phyloP scores from a whole-genome alignment of 2,113 vertebrate species.

The Miniopterus natalensis region DNA sequence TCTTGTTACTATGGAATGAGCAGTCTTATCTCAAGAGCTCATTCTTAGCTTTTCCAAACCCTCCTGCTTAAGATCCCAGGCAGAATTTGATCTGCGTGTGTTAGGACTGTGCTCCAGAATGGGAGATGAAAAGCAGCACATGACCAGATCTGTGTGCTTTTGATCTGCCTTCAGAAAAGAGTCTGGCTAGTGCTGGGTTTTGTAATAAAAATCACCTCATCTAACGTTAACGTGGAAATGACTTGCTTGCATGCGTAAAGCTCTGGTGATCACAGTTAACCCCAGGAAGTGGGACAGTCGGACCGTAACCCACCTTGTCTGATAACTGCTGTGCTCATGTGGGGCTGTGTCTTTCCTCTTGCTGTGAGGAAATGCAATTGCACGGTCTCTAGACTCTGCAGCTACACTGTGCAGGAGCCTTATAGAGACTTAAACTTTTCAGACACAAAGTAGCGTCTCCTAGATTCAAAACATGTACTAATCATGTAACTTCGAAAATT shows the following conservation, averaged over 20 bases:
- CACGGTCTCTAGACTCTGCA: neutral
- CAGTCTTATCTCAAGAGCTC: neutral
- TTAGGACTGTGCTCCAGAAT: neutral
- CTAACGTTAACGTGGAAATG: conserved; percentile 45
- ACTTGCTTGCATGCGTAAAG: conserved; percentile 28
- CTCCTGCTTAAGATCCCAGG: neutral
- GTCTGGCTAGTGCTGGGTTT: neutral
- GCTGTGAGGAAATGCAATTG: neutral
- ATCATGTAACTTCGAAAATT: neutral
- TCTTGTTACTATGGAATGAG: neutral
- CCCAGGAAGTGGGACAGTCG: conserved; percentile 41
- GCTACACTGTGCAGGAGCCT: neutral
- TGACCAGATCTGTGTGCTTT: neutral
- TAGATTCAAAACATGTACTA: neutral
- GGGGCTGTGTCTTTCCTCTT: neutral
- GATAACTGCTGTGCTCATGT: conserved; percentile 71
- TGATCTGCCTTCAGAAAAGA: conserved; percentile 42
- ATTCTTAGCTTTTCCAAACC: neutral
- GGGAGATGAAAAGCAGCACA: neutral
- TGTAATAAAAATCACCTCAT: conserved; percentile 50
- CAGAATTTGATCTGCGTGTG: neutral
- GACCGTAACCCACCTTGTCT: neutral
- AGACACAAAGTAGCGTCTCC: neutral
- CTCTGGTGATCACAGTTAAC: conserved; percentile 68
- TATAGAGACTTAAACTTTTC: neutral